Evolutionary conservation across 2,113 vertebrate species (phyloP).

Genomic region (Podiceps cristatus): DNA sequence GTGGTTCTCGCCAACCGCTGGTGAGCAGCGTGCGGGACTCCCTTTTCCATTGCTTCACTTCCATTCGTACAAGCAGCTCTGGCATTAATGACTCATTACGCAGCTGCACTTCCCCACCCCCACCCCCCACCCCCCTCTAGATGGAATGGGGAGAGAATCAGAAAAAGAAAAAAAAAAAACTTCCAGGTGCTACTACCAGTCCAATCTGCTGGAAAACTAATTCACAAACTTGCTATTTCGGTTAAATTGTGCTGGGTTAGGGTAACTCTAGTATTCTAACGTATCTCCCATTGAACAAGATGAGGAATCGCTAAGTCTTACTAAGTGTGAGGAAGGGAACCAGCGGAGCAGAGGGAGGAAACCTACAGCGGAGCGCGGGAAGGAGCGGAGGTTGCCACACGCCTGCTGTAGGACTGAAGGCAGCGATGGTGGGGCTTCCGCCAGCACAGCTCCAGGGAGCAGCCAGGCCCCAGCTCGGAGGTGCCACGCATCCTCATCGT

Average conservation of each 20-base stretch:
- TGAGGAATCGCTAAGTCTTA: not conserved
- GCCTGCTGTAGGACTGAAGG: not conserved
- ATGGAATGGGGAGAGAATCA: too few relatives aligned
- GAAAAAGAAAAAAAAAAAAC: too few relatives aligned
- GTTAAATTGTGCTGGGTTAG: not conserved
- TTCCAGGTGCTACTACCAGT: not conserved
- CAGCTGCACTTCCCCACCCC: not conserved
- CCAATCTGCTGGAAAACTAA: not conserved
- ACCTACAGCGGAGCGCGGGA: not conserved
- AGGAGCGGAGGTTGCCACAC: not conserved
- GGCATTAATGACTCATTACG: too few relatives aligned
- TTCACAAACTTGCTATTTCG: not conserved
- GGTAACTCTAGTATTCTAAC: not conserved
- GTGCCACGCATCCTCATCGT: fast-evolving
- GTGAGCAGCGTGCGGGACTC: not conserved
- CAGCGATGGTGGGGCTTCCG: fast-evolving
- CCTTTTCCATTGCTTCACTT: not conserved
- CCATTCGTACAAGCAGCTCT: not conserved
- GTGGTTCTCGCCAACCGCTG: not conserved
- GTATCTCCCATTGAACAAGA: fast-evolving
- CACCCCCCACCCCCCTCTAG: too few relatives aligned
- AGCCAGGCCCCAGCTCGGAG: not conserved
- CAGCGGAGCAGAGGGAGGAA: not conserved
- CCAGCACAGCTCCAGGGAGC: not conserved
- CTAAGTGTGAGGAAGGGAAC: not conserved